Conservation (phyloP, 2,113 vertebrate species). For the Butorides virescens region DNA sequence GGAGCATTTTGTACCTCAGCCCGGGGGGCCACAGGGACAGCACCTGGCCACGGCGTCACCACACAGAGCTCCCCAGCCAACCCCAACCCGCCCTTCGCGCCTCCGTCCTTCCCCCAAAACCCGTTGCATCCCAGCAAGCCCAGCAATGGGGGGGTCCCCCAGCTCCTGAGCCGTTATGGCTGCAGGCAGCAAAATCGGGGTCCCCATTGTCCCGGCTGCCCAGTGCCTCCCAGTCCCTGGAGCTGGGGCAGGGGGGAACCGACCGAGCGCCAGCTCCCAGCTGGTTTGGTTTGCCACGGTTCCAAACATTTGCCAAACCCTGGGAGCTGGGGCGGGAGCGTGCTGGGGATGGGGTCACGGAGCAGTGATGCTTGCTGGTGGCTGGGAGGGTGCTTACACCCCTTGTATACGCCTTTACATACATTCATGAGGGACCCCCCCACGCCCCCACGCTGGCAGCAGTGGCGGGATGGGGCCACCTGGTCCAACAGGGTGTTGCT, state of each 20-base stretch:
- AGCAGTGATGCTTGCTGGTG: not conserved
- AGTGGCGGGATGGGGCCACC: not conserved
- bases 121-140: not conserved
- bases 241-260: not conserved
- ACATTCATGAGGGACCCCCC: not conserved
- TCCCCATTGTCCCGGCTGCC: not conserved
- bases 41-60: rapidly evolving
- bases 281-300: rapidly evolving
- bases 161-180: not conserved
- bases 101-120: not conserved
- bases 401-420: not conserved
- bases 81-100: no score
- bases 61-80: not conserved
- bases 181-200: not conserved
- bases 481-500: not conserved
- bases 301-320: not conserved
- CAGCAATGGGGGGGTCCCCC: no score
- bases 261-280: rapidly evolving
- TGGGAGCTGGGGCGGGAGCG: rapidly evolving
- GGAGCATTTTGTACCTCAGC: not conserved
- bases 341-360: not conserved
- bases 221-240: not conserved
- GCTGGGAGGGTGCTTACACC: not conserved
- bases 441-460: no score
- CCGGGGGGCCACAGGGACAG: not conserved